A percentile compares a stretch with the other conserved stretches of the same genome.
phyloP scores from a whole-genome alignment of 2,888 invertebrate species.

The Seira ritae region DNA sequence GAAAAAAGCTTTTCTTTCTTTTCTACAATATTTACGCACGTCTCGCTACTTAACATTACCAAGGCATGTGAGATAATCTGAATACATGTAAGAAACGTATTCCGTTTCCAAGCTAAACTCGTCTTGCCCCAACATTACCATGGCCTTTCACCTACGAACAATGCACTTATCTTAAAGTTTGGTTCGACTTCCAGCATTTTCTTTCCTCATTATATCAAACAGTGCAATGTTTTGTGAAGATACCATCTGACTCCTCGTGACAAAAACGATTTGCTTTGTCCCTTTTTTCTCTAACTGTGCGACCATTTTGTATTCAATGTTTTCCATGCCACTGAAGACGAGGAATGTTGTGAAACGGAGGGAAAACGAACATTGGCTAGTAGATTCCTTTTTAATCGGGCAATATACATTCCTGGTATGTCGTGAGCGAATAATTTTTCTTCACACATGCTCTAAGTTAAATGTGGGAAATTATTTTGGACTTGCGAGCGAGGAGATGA shows the following conservation, averaged over 20 bases:
- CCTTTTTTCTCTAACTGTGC: constrained; percentile 24
- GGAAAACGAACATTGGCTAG: background rate
- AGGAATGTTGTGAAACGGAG: background rate
- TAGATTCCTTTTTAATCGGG: constrained; percentile 54
- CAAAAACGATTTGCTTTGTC: constrained; percentile 32
- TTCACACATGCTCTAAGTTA: constrained; percentile 7
- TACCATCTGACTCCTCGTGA: constrained; percentile 28
- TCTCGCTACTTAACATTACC: background rate
- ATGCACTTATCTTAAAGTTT: background rate
- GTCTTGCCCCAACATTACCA: background rate
- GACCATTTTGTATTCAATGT: constrained; percentile 16
- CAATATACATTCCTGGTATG: constrained; percentile 45
- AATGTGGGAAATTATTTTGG: constrained; percentile 14
- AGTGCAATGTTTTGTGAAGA: constrained; percentile 8
- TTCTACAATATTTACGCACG: background rate
- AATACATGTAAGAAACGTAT: background rate
- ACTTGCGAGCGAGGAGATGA: background rate
- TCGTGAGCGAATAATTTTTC: constrained; percentile 32
- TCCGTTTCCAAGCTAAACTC: background rate
- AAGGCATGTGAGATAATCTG: background rate
- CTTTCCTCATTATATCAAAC: constrained; percentile 6
- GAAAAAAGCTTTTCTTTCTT: background rate
- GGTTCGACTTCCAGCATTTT: background rate
- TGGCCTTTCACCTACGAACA: background rate
- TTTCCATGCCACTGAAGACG: background rate